Evolutionary conservation across 2,888 invertebrate genomes (phyloP).

Genomic region (Clepsis dumicolana): DNA sequence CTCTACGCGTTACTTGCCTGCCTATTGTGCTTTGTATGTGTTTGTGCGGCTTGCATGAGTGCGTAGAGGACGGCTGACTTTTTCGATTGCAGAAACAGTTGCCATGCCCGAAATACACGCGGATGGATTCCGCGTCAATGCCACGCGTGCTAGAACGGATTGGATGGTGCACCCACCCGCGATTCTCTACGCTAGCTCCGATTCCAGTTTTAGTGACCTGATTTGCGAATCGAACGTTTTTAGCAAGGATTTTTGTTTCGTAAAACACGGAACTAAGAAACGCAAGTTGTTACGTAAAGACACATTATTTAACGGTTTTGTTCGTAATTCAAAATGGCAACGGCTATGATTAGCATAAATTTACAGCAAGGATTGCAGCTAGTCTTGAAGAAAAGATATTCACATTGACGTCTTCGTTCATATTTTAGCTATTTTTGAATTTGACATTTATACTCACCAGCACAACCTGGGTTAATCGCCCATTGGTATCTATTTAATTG

Average conservation of each 20-base stretch:
- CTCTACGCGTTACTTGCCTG: constrained; percentile 56
- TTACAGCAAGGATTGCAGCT: neutral
- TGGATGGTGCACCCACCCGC: constrained; percentile 37
- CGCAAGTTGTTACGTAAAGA: neutral
- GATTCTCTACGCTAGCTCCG: constrained; percentile 24
- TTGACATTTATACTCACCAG: too few relatives aligned
- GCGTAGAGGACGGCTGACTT: constrained; percentile 71
- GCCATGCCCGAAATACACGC: constrained; percentile 83
- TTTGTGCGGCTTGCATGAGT: constrained; percentile 61
- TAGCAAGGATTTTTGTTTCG: neutral
- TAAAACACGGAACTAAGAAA: neutral
- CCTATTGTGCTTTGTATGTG: constrained; percentile 71
- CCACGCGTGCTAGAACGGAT: constrained; percentile 54
- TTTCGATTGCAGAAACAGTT: constrained; percentile 82
- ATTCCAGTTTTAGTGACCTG: constrained; percentile 37
- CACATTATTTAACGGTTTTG: neutral
- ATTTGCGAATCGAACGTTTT: constrained; percentile 5
- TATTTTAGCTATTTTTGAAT: too few relatives aligned
- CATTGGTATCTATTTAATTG: too few relatives aligned
- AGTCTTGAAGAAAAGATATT: neutral
- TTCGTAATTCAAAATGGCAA: neutral
- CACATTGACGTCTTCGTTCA: too few relatives aligned
- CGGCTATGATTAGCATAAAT: neutral
- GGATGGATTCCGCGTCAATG: constrained; percentile 77
- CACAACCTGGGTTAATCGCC: too few relatives aligned